Evolutionary conservation across 2,797 vertebrate species (phyloP).

Genomic region (Prunella strophiata): DNA sequence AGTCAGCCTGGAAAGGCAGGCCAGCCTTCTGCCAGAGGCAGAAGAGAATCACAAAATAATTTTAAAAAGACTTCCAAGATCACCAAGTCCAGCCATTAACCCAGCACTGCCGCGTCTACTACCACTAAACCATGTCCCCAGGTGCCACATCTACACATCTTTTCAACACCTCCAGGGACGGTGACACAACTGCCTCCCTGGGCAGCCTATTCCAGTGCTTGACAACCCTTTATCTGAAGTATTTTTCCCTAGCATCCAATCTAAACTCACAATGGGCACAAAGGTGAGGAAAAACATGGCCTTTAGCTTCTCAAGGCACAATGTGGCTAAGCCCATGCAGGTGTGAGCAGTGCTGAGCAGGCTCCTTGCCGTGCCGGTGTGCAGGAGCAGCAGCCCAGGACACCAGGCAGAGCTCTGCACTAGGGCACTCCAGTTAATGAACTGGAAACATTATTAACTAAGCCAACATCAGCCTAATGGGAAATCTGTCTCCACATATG

Average conservation of each 20-base stretch:
- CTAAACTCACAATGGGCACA: not conserved
- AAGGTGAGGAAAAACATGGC: fast-evolving
- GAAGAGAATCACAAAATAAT: not conserved
- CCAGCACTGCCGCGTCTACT: not conserved
- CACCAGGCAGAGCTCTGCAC: not conserved
- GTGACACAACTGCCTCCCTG: not conserved
- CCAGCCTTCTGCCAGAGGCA: not conserved
- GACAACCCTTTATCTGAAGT: not conserved
- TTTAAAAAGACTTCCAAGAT: not conserved
- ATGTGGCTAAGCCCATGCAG: not conserved
- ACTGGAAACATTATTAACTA: not conserved
- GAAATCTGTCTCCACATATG: not conserved
- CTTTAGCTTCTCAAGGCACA: not conserved
- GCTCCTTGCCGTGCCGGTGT: fast-evolving
- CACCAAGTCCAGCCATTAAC: not conserved
- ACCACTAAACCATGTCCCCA: not conserved
- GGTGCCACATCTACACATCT: not conserved
- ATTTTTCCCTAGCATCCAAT: not conserved
- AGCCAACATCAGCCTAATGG: constrained; percentile 1
- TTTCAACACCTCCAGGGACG: not conserved
- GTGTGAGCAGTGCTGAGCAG: not conserved
- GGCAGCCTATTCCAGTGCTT: not conserved
- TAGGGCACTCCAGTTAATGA: not conserved
- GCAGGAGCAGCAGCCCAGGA: not conserved
- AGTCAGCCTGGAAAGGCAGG: not conserved